These are phyloP conservation scores for Aleiodes alternator DNA, from an alignment of 2,888 invertebrate genomes.

Conservation along the genomic window DNA sequence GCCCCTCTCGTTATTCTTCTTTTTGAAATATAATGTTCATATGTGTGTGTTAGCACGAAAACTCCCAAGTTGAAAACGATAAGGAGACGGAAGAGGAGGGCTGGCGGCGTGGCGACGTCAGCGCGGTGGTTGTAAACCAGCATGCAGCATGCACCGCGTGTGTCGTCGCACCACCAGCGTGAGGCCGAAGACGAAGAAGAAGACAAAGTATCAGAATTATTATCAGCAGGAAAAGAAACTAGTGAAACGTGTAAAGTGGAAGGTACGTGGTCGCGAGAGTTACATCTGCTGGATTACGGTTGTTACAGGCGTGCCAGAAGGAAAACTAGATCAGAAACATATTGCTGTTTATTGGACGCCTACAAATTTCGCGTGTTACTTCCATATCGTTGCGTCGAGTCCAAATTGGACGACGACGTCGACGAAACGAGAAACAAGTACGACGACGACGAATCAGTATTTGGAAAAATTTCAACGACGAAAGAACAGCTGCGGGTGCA, in stretches of 20 bases:
- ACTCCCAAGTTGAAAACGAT: slow-evolving; percentile 23
- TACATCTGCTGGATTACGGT: slow-evolving; percentile 47
- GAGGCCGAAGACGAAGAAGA: slow-evolving; percentile 73
- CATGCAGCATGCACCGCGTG: slow-evolving; percentile 74
- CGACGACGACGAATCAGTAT: slow-evolving; percentile 29
- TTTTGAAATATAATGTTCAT: background rate
- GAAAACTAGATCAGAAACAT: slow-evolving; percentile 30
- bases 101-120: slow-evolving; percentile 54
- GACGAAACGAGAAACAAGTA: background rate
- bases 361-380: slow-evolving; percentile 11
- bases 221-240: slow-evolving; percentile 40
- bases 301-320: slow-evolving; percentile 30
- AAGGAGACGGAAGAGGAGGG: slow-evolving; percentile 36
- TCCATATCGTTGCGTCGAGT: slow-evolving; percentile 13
- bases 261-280: slow-evolving; percentile 43
- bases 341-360: slow-evolving; percentile 1
- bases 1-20: background rate
- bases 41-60: background rate
- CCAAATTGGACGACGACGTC: slow-evolving; percentile 1
- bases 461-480: slow-evolving; percentile 26
- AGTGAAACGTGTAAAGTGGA: slow-evolving; percentile 47
- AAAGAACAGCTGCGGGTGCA: slow-evolving; percentile 18
- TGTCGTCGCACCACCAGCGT: slow-evolving; percentile 64
- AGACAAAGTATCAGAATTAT: slow-evolving; percentile 52
- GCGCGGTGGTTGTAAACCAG: slow-evolving; percentile 63